Conservation (phyloP, 2,113 vertebrate genomes). For the Hydrolagus affinis region DNA sequence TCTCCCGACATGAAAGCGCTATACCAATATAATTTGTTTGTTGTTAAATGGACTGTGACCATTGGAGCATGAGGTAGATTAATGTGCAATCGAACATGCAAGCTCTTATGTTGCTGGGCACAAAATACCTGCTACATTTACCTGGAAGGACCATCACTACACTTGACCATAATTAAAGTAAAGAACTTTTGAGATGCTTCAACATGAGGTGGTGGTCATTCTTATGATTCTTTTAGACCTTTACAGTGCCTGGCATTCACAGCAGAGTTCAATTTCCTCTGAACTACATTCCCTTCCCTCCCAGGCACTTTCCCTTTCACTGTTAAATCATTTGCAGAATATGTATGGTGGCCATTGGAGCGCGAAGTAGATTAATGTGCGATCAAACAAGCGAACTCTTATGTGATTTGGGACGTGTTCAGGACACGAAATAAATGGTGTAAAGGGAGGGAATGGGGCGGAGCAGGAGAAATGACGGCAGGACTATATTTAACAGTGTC, state of each 20-base stretch:
- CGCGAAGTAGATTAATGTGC: not conserved
- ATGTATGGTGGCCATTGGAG: not conserved
- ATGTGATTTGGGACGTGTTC: not conserved
- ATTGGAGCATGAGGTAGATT: not conserved
- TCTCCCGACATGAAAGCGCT: not conserved
- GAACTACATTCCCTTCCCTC: not conserved
- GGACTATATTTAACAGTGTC: constrained; percentile 7
- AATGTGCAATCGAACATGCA: not conserved
- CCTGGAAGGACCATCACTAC: not conserved
- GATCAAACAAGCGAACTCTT: not conserved
- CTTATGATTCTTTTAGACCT: not conserved
- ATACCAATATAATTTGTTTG: not conserved
- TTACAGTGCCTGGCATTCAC: not conserved
- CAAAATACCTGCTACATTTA: not conserved
- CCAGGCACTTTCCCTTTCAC: not conserved
- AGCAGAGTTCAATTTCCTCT: not conserved
- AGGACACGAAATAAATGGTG: not conserved
- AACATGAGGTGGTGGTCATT: not conserved
- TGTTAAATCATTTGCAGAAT: not conserved
- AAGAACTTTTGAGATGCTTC: no score
- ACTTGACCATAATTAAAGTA: no score
- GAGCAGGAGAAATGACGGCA: not conserved
- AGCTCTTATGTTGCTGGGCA: not conserved
- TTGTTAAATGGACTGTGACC: not conserved
- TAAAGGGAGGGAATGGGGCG: not conserved